Evolutionary conservation across 2,113 vertebrate species (phyloP).

Genomic region (Hepsetus odoe): DNA sequence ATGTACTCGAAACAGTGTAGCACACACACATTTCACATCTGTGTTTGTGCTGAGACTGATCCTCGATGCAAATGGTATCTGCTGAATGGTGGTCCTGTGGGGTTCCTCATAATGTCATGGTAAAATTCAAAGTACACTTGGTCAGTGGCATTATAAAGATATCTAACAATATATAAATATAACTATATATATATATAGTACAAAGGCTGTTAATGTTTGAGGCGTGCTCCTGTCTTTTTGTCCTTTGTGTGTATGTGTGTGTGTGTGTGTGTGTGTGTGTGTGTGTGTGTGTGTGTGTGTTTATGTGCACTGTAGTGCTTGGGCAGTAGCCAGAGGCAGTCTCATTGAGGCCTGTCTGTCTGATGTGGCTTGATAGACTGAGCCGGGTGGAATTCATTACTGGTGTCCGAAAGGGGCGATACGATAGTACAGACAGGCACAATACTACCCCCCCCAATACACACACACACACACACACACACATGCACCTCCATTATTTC

Average conservation of each 20-base stretch:
- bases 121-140: too few relatives aligned
- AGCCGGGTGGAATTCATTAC: slow-evolving; percentile 27
- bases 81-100: too few relatives aligned
- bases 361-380: slow-evolving; percentile 33
- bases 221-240: neutral
- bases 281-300: neutral
- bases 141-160: too few relatives aligned
- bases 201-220: slow-evolving; percentile 37
- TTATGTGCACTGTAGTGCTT: slow-evolving; percentile 21
- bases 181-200: neutral
- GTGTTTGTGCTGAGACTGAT: too few relatives aligned
- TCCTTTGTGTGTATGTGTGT: slow-evolving; percentile 3
- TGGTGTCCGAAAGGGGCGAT: neutral
- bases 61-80: too few relatives aligned
- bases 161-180: neutral
- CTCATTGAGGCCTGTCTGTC: slow-evolving; percentile 31
- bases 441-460: too few relatives aligned
- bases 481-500: neutral
- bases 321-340: slow-evolving; percentile 48
- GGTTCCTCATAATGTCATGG: too few relatives aligned
- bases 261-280: slow-evolving; percentile 23
- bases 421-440: neutral
- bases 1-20: too few relatives aligned
- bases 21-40: too few relatives aligned
- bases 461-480: slow-evolving; percentile 16